Conservation (phyloP, 2,888 invertebrate species). For the Linyphia triangularis region DNA sequence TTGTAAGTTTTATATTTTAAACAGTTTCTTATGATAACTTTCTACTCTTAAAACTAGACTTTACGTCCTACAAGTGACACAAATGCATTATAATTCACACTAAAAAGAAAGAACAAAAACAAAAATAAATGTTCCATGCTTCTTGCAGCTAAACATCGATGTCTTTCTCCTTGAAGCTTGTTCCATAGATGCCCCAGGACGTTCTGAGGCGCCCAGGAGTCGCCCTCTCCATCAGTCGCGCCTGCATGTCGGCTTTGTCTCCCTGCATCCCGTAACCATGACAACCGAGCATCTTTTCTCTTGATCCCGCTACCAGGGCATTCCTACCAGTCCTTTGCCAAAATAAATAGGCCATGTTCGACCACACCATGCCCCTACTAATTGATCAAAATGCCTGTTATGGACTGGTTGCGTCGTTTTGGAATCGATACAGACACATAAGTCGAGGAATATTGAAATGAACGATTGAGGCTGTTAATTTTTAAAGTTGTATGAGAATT, state of each 20-base stretch:
- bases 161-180: constrained; percentile 29
- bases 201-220: constrained; percentile 30
- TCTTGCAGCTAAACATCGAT: constrained; percentile 8
- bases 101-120: not conserved
- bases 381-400: not conserved
- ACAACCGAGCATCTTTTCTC: constrained; percentile 52
- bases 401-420: no score
- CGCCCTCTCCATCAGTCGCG: constrained; percentile 44
- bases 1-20: no score
- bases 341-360: constrained; percentile 31
- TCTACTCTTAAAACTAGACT: no score
- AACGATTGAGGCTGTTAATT: no score
- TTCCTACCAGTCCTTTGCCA: not conserved
- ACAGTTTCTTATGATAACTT: no score
- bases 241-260: constrained; percentile 60
- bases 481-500: no score
- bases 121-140: not conserved
- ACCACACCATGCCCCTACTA: constrained; percentile 6
- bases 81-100: not conserved
- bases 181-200: not conserved
- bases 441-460: no score
- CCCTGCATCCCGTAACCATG: constrained; percentile 63
- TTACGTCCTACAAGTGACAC: no score
- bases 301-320: constrained; percentile 4
- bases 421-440: no score